phyloP scores from a whole-genome alignment of 2,888 invertebrate genomes.

The Corbicula japonica region DNA sequence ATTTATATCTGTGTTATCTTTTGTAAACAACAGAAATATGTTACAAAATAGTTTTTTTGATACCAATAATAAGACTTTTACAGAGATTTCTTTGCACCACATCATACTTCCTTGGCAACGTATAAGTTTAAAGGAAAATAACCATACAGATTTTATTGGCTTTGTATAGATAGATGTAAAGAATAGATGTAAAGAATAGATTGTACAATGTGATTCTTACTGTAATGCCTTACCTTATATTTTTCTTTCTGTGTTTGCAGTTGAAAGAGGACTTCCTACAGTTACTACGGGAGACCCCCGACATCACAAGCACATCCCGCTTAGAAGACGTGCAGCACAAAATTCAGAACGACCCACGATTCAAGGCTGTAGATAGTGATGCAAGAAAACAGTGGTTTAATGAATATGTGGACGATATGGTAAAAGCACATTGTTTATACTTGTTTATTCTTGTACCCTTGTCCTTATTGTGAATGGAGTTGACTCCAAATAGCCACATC shows the following conservation, averaged over 20 bases:
- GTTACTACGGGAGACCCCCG: slow-evolving; percentile 56
- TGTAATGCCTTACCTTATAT: background rate
- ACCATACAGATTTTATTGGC: background rate
- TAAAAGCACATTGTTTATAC: too few species aligned
- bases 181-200: background rate
- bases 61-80: too few species aligned
- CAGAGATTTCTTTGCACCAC: too few species aligned
- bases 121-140: too few species aligned
- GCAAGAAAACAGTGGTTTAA: slow-evolving; percentile 54
- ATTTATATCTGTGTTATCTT: too few species aligned
- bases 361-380: slow-evolving; percentile 43
- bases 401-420: slow-evolving; percentile 59
- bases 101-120: too few species aligned
- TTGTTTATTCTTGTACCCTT: too few species aligned
- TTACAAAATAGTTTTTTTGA: too few species aligned
- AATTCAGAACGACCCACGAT: slow-evolving; percentile 50
- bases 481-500: too few species aligned
- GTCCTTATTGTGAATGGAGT: too few species aligned
- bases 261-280: slow-evolving; percentile 58
- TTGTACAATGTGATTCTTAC: background rate
- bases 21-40: too few species aligned
- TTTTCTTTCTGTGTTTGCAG: slow-evolving; percentile 31
- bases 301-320: slow-evolving; percentile 47
- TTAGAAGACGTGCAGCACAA: slow-evolving; percentile 39
- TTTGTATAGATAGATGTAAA: background rate